These are phyloP conservation scores for Sepioteuthis lessoniana DNA, from an alignment of 2,888 invertebrate species.

Conservation along the genomic window DNA sequence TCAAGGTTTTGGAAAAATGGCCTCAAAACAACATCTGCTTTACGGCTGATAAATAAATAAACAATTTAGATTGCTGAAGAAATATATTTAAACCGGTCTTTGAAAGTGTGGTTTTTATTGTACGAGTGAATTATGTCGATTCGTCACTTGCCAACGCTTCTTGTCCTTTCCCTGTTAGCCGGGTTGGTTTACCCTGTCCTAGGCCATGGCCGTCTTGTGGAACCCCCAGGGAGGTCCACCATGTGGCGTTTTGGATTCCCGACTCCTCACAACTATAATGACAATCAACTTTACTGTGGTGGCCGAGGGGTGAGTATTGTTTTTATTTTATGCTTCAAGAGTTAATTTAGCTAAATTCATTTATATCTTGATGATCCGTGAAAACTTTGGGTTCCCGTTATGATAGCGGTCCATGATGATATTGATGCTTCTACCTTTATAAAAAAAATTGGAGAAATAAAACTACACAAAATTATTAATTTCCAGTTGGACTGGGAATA, in stretches of 20 bases:
- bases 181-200: not conserved
- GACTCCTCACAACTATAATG: constrained; percentile 48
- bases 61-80: no score
- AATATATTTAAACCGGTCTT: not conserved
- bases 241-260: constrained; percentile 43
- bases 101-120: not conserved
- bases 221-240: constrained; percentile 77
- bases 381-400: no score
- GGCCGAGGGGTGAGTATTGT: constrained; percentile 44
- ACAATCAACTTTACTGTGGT: constrained; percentile 49
- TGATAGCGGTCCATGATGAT: no score
- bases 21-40: no score
- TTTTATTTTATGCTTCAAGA: not conserved
- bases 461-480: no score
- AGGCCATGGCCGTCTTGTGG: constrained; percentile 78
- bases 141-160: not conserved
- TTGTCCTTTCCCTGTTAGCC: not conserved
- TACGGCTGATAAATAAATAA: no score
- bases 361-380: no score
- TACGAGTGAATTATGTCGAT: not conserved
- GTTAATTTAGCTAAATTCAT: no score
- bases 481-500: no score
- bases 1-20: no score
- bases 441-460: no score
- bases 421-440: no score